Evolutionary conservation across 2,888 invertebrate species (phyloP), one percentile per base, ranked within the genome.

Genomic region (Gasteruption jaculator): DNA sequence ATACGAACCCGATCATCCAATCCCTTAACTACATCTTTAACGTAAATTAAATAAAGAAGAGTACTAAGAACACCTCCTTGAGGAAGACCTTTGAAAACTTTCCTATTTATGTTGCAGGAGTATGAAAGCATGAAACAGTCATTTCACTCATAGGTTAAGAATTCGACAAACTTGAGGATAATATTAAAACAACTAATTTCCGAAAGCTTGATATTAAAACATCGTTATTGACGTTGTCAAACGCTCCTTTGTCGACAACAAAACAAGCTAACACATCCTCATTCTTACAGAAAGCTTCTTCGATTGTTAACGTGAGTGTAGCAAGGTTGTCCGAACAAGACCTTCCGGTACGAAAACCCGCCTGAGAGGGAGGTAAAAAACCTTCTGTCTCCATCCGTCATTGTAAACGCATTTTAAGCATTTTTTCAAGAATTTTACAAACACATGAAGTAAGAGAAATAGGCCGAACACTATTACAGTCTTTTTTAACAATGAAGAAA

Each of bases 11-110:
- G 12, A 21, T 29, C 29, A 8, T 3, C 20, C 20, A 37, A 4
- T 10, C 21, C 14, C 10, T 37, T 15, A 5, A 5, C 11, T 3
- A 37, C 29, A n/a, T 10, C 10, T 2, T 14, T 4, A 18, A 37
- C 27, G 12, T 32, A 46, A 1, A 46, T 12, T 11, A 32, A 27
- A n/a, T 35, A 35, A n/a, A 41, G 24, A 7, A 41, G 35, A 3
- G 41, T 34, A 12, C 30, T 31, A 25, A 45, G 45, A 12, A 45
- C 45, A 21, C 40, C 44, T 4, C 45, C 39, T 33, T 46, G 45
- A 1, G 42, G 45, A 11, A 45, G 38, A 6, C 41, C 42, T 18
- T 41, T 43, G 7, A 16, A 22, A 4, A 43, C 32, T 7, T 11
- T 25, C 29, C 46, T 32, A 18, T 24, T 5, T 7, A 12, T 5